Evolutionary conservation across 2,797 vertebrate species (phyloP).

Genomic region (Galago senegalensis): DNA sequence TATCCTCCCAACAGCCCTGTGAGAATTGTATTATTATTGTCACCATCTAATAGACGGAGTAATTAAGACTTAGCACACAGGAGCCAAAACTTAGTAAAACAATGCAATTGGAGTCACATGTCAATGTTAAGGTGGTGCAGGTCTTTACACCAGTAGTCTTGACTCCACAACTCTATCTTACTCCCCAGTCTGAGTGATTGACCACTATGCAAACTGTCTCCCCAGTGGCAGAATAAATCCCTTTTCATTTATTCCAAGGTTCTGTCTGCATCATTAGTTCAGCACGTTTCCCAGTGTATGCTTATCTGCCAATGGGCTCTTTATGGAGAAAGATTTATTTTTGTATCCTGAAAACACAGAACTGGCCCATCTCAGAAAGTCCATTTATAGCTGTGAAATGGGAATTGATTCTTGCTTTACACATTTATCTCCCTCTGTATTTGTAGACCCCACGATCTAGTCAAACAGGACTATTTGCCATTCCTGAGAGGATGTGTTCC

Average conservation of each 20-base stretch:
- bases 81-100: not conserved
- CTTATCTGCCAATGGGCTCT: not conserved
- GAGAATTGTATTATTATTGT: not conserved
- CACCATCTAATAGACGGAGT: not conserved
- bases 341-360: slow-evolving; percentile 19
- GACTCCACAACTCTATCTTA: not conserved
- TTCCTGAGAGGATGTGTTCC: not conserved
- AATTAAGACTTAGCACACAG: not conserved
- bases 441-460: not conserved
- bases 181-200: not conserved
- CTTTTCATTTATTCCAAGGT: not conserved
- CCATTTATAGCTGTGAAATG: not conserved
- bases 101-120: not conserved
- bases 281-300: not conserved
- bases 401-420: not conserved
- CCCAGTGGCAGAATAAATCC: not conserved
- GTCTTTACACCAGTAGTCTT: not conserved
- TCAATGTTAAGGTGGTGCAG: not conserved
- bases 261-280: too few species aligned
- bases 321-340: slow-evolving; percentile 7
- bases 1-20: not conserved
- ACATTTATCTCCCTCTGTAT: not conserved
- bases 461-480: not conserved
- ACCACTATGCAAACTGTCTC: not conserved
- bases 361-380: not conserved